phyloP scores from a whole-genome alignment of 2,888 invertebrate genomes.

The Spisula solida region DNA sequence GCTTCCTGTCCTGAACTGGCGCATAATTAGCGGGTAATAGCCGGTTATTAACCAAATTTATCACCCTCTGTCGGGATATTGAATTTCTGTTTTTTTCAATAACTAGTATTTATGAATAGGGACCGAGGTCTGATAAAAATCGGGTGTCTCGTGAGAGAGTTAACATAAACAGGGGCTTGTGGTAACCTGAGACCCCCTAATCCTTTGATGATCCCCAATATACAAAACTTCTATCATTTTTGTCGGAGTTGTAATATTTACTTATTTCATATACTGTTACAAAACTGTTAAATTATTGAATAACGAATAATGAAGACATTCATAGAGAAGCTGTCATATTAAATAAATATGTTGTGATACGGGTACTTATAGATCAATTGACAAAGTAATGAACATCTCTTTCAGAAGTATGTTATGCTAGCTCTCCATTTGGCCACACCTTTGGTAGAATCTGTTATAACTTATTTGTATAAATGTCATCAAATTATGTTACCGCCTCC shows the following conservation, averaged over 20 bases:
- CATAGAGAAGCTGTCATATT: not conserved
- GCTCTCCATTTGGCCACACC: not conserved
- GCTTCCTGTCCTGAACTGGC: not conserved
- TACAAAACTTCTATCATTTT: slow-evolving; percentile 22
- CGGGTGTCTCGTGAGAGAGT: not conserved
- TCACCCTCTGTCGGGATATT: not conserved
- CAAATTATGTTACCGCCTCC: no score
- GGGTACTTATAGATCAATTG: not conserved
- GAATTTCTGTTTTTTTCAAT: slow-evolving; percentile 13
- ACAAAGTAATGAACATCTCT: not conserved
- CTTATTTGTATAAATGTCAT: no score
- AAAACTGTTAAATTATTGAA: slow-evolving; percentile 17
- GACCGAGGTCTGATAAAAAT: slow-evolving; percentile 11
- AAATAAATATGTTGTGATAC: not conserved
- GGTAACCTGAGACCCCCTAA: not conserved
- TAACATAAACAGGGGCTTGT: not conserved
- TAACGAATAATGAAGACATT: not conserved
- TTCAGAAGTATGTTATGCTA: not conserved
- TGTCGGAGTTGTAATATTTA: slow-evolving; percentile 2
- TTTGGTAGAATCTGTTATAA: no score
- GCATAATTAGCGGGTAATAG: slow-evolving; percentile 9
- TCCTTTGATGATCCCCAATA: not conserved
- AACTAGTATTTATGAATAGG: slow-evolving; percentile 18
- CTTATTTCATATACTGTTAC: not conserved
- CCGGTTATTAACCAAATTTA: slow-evolving; percentile 19